phyloP scores from a whole-genome alignment of 2,888 invertebrate species.

The Tinea pellionella region DNA sequence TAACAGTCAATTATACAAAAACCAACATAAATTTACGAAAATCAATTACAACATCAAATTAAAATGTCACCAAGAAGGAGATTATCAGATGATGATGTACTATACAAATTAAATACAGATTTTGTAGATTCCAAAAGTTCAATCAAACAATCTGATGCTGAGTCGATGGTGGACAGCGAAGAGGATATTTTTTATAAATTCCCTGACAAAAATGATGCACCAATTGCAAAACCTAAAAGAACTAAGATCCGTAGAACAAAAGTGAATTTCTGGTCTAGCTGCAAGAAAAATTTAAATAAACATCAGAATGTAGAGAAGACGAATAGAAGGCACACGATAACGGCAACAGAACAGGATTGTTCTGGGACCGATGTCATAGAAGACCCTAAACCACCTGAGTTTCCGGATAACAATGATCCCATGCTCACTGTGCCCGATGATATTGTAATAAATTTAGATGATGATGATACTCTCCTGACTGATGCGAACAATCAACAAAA shows the following conservation, averaged over 20 bases:
- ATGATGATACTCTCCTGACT: constrained; percentile 47
- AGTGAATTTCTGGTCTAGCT: constrained; percentile 59
- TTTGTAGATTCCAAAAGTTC: constrained; percentile 20
- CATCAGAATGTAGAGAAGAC: constrained; percentile 24
- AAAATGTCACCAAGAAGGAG: no score
- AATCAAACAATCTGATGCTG: background rate
- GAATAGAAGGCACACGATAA: constrained; percentile 44
- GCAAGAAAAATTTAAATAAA: constrained; percentile 35
- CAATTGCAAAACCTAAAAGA: constrained; percentile 14
- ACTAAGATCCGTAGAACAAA: constrained; percentile 33
- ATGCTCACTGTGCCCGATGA: constrained; percentile 65
- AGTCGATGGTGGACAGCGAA: constrained; percentile 29
- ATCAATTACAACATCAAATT: no score
- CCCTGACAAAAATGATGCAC: constrained; percentile 21
- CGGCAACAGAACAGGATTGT: constrained; percentile 24
- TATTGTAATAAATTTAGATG: constrained; percentile 60
- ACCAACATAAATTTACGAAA: no score
- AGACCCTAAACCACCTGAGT: constrained; percentile 42
- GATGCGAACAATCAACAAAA: constrained; percentile 20
- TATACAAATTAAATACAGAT: constrained; percentile 48
- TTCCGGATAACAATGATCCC: constrained; percentile 55
- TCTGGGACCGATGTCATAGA: background rate
- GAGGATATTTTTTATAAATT: constrained; percentile 49
- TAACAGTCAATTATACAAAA: no score
- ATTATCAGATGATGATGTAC: constrained; percentile 19